Evolutionary conservation across 2,888 invertebrate genomes (phyloP).

Genomic region (Drosophila antonietae): DNA sequence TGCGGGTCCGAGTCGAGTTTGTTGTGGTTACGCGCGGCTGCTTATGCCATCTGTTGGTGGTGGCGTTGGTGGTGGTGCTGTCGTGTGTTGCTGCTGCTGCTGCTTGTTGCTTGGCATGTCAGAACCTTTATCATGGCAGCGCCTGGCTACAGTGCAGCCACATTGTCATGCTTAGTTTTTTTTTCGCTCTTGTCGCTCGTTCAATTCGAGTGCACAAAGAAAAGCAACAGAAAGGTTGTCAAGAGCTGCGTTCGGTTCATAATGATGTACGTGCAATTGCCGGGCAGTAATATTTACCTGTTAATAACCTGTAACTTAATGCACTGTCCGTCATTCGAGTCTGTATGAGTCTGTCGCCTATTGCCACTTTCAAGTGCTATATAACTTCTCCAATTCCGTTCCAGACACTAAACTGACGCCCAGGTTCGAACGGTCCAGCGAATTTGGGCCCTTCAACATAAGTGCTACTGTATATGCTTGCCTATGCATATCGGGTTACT

Average conservation of each 20-base stretch:
- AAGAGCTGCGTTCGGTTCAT: slow-evolving; percentile 27
- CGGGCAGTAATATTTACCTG: slow-evolving; percentile 58
- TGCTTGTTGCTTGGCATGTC: slow-evolving; percentile 44
- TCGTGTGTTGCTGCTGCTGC: slow-evolving; percentile 20
- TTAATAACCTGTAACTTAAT: slow-evolving; percentile 78
- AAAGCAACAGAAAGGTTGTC: slow-evolving; percentile 58
- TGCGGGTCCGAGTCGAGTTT: slow-evolving; percentile 32
- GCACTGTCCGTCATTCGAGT: slow-evolving; percentile 45
- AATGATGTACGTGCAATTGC: slow-evolving; percentile 42
- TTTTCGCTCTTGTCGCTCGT: slow-evolving; percentile 65
- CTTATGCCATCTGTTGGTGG: slow-evolving; percentile 27
- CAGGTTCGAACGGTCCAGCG: slow-evolving; percentile 66
- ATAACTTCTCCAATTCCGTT: slow-evolving; percentile 38
- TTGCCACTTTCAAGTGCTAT: slow-evolving; percentile 36
- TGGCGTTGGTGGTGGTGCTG: slow-evolving; percentile 21
- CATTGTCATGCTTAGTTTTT: slow-evolving; percentile 52
- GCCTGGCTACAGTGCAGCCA: slow-evolving; percentile 27
- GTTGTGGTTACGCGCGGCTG: slow-evolving; percentile 74
- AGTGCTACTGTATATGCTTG: slow-evolving; percentile 22
- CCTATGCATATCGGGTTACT: slow-evolving; percentile 31
- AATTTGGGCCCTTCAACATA: slow-evolving; percentile 40
- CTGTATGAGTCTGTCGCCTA: slow-evolving; percentile 37
- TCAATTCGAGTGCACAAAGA: slow-evolving; percentile 78
- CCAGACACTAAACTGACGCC: slow-evolving; percentile 66
- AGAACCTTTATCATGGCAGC: slow-evolving; percentile 77